phyloP scores from a whole-genome alignment of 2,797 vertebrate genomes.

The Okamejei kenojei region DNA sequence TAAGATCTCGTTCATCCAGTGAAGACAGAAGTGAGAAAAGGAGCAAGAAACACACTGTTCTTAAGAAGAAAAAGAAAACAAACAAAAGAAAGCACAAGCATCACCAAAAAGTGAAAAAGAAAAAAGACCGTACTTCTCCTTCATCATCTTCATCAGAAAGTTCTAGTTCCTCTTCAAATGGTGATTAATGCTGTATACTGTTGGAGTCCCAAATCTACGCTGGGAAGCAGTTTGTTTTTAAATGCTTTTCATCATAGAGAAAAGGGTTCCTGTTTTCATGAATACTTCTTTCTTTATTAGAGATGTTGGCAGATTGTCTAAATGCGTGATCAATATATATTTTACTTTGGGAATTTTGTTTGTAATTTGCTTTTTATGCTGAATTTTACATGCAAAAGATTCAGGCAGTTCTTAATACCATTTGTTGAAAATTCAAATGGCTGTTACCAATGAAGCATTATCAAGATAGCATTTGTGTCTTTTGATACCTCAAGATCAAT shows the following conservation, averaged over 20 bases:
- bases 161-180: slow-evolving; percentile 43
- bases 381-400: neutral
- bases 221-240: neutral
- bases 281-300: neutral
- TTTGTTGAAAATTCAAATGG: slow-evolving; percentile 14
- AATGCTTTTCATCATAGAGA: neutral
- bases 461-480: neutral
- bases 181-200: neutral
- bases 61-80: slow-evolving; percentile 69
- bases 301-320: neutral
- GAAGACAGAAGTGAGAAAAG: slow-evolving; percentile 61
- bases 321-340: neutral
- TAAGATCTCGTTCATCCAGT: slow-evolving; percentile 65
- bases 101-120: slow-evolving; percentile 67
- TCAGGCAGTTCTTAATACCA: neutral
- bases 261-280: neutral
- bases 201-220: neutral
- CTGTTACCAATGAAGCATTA: neutral
- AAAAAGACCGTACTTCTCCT: slow-evolving; percentile 46
- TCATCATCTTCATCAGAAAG: slow-evolving; percentile 47
- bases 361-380: neutral
- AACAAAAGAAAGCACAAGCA: slow-evolving; percentile 64
- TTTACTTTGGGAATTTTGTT: slow-evolving; percentile 1
- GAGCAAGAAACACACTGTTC: slow-evolving; percentile 68
- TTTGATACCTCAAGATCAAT: neutral